Percentiles rank a stretch among this genome's conserved stretches.
phyloP scores from a whole-genome alignment of 2,797 vertebrate species.

The Hoplostethus atlanticus region DNA sequence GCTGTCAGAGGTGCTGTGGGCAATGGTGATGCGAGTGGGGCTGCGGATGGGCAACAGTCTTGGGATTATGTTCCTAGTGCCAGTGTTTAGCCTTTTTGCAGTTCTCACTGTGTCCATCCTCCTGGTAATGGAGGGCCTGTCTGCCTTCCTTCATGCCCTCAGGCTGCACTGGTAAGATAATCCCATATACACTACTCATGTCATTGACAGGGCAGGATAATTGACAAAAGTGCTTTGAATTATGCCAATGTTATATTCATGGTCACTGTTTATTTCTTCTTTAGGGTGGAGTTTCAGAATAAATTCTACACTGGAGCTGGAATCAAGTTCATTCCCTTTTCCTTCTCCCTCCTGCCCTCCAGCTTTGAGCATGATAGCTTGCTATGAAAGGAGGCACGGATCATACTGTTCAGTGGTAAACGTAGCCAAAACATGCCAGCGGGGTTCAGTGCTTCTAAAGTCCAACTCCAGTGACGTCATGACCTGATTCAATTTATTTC shows the following conservation, averaged over 20 bases:
- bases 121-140: slow-evolving; percentile 96
- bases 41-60: slow-evolving; percentile 86
- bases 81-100: slow-evolving; percentile 89
- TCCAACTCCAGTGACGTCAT: slow-evolving; percentile 17
- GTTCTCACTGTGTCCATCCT: slow-evolving; percentile 94
- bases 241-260: slow-evolving; percentile 5
- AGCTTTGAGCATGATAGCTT: slow-evolving; percentile 82
- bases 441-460: slow-evolving; percentile 20
- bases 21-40: slow-evolving; percentile 94
- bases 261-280: slow-evolving; percentile 33
- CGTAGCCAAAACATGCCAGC: slow-evolving; percentile 33
- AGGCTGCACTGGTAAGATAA: slow-evolving; percentile 94
- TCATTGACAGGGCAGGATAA: background rate
- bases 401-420: slow-evolving; percentile 27
- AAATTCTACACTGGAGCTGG: slow-evolving; percentile 96
- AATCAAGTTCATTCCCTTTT: slow-evolving; percentile 94
- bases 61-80: slow-evolving; percentile 90
- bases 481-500: slow-evolving; percentile 27
- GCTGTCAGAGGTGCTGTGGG: slow-evolving; percentile 96
- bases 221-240: slow-evolving; percentile 1
- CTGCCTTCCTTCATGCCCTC: slow-evolving; percentile 96
- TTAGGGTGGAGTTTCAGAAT: slow-evolving; percentile 99
- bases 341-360: slow-evolving; percentile 87
- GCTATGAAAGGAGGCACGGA: slow-evolving; percentile 67
- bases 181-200: background rate